Evolutionary conservation across 2,888 invertebrate species (phyloP).

Genomic region (Archips crataeganus): DNA sequence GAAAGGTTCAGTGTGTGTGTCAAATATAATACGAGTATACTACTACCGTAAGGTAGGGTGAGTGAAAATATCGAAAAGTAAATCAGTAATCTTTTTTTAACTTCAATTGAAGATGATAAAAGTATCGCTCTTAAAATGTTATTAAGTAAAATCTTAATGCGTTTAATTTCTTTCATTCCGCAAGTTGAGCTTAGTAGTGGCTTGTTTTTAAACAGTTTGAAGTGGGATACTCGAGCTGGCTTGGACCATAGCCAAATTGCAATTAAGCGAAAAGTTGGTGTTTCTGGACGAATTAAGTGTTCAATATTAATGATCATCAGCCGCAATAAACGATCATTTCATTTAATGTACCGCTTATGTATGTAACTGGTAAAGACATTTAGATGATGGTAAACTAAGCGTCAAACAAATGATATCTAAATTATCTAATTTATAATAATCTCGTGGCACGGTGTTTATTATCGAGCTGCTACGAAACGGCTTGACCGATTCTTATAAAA

Average conservation of each 20-base stretch:
- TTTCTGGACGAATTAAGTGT: slow-evolving; percentile 44
- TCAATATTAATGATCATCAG: slow-evolving; percentile 39
- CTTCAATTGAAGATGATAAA: no score
- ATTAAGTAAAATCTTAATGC: neutral
- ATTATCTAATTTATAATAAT: no score
- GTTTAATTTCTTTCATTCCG: neutral
- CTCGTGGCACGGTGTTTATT: no score
- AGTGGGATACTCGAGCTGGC: slow-evolving; percentile 34
- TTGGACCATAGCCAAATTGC: slow-evolving; percentile 48
- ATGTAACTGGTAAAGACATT: neutral
- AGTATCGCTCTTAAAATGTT: neutral
- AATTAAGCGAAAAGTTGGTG: slow-evolving; percentile 48
- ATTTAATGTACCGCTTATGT: neutral
- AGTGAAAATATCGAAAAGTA: no score
- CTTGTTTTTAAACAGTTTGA: slow-evolving; percentile 36
- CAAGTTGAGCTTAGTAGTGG: slow-evolving; percentile 14
- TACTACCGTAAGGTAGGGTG: no score
- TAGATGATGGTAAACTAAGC: neutral
- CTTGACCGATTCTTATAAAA: no score
- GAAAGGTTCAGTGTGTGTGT: neutral
- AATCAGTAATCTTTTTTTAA: no score
- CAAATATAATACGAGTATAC: no score
- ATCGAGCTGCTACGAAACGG: no score
- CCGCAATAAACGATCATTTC: slow-evolving; percentile 30
- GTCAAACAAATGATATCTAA: no score